Conservation (phyloP, 2,888 invertebrate species). For the Netelia melanura region DNA sequence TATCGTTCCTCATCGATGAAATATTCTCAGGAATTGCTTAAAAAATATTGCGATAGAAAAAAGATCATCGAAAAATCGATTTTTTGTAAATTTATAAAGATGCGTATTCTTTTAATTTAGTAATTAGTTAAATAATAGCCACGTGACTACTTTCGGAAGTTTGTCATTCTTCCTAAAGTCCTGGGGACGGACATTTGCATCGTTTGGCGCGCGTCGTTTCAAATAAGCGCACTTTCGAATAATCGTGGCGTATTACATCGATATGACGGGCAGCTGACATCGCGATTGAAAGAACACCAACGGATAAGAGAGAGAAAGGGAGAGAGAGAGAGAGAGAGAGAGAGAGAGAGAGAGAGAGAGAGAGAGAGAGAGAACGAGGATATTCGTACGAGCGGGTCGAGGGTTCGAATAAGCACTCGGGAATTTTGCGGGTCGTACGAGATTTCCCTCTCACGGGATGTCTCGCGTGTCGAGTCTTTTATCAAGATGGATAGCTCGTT, state of each 20-base stretch:
- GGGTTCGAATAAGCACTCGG: conserved; percentile 33
- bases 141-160: too few relatives aligned
- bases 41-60: neutral
- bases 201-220: conserved; percentile 38
- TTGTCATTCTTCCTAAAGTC: neutral
- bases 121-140: neutral
- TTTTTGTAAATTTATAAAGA: neutral
- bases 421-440: conserved; percentile 39
- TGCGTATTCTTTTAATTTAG: too few relatives aligned
- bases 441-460: conserved; percentile 49
- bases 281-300: conserved; percentile 43
- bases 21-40: neutral
- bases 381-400: conserved; percentile 17
- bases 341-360: too few relatives aligned
- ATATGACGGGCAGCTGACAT: conserved; percentile 44
- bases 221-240: conserved; percentile 37
- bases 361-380: neutral
- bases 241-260: conserved; percentile 38
- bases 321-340: too few relatives aligned
- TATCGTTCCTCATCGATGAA: too few relatives aligned
- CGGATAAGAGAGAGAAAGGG: neutral
- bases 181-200: neutral
- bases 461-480: conserved; percentile 47
- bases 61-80: neutral
- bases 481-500: conserved; percentile 59